Evolutionary conservation across 1,140 invertebrate genomes (phyloP), one percentile per base, ranked within the genome.

Genomic region (Listronotus oregonensis): DNA sequence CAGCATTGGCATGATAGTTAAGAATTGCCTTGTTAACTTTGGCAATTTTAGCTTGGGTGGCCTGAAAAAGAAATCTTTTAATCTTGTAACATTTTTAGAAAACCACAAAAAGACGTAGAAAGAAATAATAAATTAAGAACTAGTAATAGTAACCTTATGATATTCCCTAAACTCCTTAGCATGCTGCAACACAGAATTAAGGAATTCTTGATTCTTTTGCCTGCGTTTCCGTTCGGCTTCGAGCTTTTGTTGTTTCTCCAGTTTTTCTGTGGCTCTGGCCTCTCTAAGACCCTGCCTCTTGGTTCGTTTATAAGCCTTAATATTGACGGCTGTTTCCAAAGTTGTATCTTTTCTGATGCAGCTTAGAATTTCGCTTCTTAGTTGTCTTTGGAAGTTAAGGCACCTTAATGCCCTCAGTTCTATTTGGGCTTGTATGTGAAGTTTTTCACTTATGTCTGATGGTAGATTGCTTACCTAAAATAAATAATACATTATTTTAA

Each of bases 171-270:
- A 95, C 77, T 99, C 97, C 84, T 97, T 98, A 75, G 91, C 94
- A 84, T 99, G 97, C 79, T 97, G 94, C n/a, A 99, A 80, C 15
- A 99, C 94, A 34, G 95, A 94, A 75, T 90, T 93, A 27, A 99
- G 81, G 80, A 97, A 99, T 83, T 99, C 96, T 77, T 95, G 91
- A 81, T 95, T 97, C 79, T 98, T 98, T 78, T 98, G 96, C 31
- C 95, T 83, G 17, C 94, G 86, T 78, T 97, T 97, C 15, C 94
- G 86, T 81, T 99, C 97, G n/a, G 96, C 95, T 80, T 99, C 97
- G 49, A 98, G 81, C 81, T 98, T 76, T 97, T 98, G 96, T 82
- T 99, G 97, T 77, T 99, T 99, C 78, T 99, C 97, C 18, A 99
- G 83, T 80, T 97, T 98, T 79, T 99, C 97, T 0, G 97, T 99